Evolutionary conservation across 1,140 invertebrate species (phyloP).

Genomic region (Tachypleus tridentatus): DNA sequence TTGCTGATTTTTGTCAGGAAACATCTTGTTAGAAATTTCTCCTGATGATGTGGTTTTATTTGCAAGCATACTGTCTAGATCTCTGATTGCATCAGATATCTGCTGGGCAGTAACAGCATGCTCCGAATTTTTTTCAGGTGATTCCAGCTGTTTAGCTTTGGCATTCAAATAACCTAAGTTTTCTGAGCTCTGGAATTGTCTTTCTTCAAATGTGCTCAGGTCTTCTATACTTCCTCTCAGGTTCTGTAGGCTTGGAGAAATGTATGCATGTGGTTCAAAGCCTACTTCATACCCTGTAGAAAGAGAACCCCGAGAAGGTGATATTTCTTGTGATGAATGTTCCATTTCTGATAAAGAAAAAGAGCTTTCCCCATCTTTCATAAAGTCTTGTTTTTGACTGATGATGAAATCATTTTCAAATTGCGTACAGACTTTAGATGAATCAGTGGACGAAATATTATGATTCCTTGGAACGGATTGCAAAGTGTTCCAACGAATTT

Average conservation of each 20-base stretch:
- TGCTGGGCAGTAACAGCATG: constrained; percentile 3
- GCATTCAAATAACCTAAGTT: no score
- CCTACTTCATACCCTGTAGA: constrained; percentile 10
- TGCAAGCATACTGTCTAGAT: constrained; percentile 14
- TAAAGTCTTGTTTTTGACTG: not conserved
- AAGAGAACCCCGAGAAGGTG: constrained; percentile 13
- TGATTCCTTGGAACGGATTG: constrained; percentile 15
- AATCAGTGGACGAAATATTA: not conserved
- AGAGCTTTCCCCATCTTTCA: not conserved
- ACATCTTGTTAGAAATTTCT: not conserved
- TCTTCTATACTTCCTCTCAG: constrained; percentile 37
- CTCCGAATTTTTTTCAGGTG: not conserved
- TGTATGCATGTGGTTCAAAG: constrained; percentile 2
- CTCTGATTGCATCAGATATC: constrained; percentile 13
- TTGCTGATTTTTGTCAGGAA: no score
- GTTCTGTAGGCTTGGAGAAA: constrained; percentile 42
- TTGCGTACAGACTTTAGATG: not conserved
- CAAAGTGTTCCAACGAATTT: constrained; percentile 24
- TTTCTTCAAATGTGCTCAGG: not conserved
- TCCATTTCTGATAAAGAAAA: not conserved
- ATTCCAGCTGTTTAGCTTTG: no score
- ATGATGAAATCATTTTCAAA: constrained; percentile 20
- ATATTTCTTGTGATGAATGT: constrained; percentile 11
- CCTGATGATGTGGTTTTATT: constrained; percentile 6
- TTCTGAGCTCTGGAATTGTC: no score